These are phyloP conservation scores for Neodiprion lecontei DNA, from an alignment of 1,140 invertebrate species.

Conservation along the genomic window DNA sequence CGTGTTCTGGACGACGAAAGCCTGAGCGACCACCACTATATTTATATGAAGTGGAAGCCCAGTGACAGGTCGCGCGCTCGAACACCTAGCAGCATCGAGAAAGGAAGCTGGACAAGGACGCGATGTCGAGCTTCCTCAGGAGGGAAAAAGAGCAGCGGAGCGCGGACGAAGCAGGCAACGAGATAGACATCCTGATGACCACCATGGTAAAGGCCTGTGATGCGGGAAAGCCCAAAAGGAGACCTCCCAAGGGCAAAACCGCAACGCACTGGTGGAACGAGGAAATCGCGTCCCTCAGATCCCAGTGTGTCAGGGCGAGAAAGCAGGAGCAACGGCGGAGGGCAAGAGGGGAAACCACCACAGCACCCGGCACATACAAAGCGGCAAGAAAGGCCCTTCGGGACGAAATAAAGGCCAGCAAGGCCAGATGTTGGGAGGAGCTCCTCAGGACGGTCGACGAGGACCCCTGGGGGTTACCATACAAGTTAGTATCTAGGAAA, in stretches of 20 bases:
- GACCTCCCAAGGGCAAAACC: too few species aligned
- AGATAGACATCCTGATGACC: conserved; percentile 28
- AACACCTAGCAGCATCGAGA: too few species aligned
- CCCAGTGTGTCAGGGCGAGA: too few species aligned
- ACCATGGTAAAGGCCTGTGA: conserved; percentile 9
- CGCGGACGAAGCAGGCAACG: conserved; percentile 18
- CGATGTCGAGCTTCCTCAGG: conserved; percentile 21
- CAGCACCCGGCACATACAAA: too few species aligned
- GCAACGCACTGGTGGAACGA: conserved; percentile 14
- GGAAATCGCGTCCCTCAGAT: neutral
- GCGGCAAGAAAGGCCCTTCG: conserved; percentile 7
- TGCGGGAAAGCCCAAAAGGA: too few species aligned
- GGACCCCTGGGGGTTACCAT: conserved; percentile 34
- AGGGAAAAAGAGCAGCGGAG: neutral
- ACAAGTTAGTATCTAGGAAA: too few species aligned
- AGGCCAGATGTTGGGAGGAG: conserved; percentile 8
- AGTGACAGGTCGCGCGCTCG: too few species aligned
- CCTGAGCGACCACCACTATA: conserved; percentile 6
- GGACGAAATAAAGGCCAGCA: too few species aligned
- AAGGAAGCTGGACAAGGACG: neutral
- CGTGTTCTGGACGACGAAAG: conserved; percentile 22
- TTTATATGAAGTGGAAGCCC: neutral
- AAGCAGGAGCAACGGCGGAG: too few species aligned
- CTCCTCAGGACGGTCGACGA: conserved; percentile 29
- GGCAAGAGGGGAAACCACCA: too few species aligned